Conservation (phyloP, 2,797 vertebrate species). For the Poliocrania exsul region DNA sequence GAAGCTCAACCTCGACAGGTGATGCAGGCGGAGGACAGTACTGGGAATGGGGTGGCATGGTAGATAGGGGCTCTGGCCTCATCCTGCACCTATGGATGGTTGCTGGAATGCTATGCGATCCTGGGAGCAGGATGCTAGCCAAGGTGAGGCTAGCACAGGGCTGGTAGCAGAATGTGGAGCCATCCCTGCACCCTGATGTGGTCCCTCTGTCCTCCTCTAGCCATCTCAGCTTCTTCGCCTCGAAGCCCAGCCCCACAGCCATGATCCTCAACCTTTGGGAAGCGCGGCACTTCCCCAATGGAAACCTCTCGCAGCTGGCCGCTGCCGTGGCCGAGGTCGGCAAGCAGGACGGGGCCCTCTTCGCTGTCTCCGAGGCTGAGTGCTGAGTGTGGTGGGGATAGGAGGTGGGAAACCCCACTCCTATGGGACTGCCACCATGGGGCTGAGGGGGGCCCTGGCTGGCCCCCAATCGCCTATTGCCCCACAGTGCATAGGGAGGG, state of each 20-base stretch:
- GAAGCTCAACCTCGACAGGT: constrained; percentile 98
- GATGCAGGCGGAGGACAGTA: neutral
- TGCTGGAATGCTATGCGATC: neutral
- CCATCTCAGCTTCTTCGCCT: constrained; percentile 97
- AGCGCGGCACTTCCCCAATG: constrained; percentile 94
- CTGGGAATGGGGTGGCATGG: neutral
- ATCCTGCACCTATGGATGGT: neutral
- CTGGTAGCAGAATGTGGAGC: neutral
- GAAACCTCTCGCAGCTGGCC: constrained; percentile 97
- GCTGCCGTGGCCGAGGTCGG: constrained; percentile 95
- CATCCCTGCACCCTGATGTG: neutral
- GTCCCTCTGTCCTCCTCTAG: constrained; percentile 70
- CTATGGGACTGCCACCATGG: neutral
- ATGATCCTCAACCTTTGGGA: constrained; percentile 99
- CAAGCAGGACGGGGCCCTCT: constrained; percentile 95
- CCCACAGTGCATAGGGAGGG: neutral
- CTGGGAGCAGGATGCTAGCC: neutral
- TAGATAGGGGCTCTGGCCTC: neutral
- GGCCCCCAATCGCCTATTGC: neutral
- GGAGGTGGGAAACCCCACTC: neutral
- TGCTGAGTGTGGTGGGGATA: constrained; percentile 78
- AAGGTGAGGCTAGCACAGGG: neutral
- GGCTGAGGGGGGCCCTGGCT: neutral
- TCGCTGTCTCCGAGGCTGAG: constrained; percentile 96
- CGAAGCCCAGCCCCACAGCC: constrained; percentile 95